phyloP scores from a whole-genome alignment of 2,888 invertebrate genomes.

The Ormyrus rosae region DNA sequence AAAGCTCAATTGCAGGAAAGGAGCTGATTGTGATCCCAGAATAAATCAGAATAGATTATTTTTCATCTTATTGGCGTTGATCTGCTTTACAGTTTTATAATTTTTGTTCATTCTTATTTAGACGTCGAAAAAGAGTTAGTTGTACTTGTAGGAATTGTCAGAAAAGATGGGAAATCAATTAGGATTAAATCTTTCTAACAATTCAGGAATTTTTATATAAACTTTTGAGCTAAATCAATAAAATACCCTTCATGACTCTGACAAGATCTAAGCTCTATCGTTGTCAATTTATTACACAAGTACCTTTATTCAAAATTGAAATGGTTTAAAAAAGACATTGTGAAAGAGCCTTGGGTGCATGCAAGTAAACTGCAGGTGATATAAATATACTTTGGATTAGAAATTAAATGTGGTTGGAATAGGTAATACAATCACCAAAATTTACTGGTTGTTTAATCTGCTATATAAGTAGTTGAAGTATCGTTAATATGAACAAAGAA shows the following conservation, averaged over 20 bases:
- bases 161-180: slow-evolving; percentile 19
- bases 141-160: slow-evolving; percentile 37
- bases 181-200: slow-evolving; percentile 34
- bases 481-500: too few relatives aligned
- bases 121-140: slow-evolving; percentile 29
- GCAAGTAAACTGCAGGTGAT: too few relatives aligned
- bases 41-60: slow-evolving; percentile 77
- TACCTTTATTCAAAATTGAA: too few relatives aligned
- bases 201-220: slow-evolving; percentile 35
- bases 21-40: slow-evolving; percentile 77
- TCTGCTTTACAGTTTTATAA: slow-evolving; percentile 63
- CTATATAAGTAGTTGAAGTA: too few relatives aligned
- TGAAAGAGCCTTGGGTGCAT: too few relatives aligned
- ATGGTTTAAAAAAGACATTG: too few relatives aligned
- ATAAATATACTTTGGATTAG: too few relatives aligned
- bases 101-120: slow-evolving; percentile 54
- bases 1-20: slow-evolving; percentile 77
- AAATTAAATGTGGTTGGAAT: too few relatives aligned
- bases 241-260: slow-evolving; percentile 49
- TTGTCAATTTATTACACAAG: neutral
- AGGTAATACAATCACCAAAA: too few relatives aligned
- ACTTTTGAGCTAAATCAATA: too few relatives aligned
- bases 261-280: slow-evolving; percentile 5
- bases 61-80: slow-evolving; percentile 71
- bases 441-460: too few relatives aligned